Evolutionary conservation across 35 echinoderm and acorn worm genomes (phyloP).

Genomic region (Patiria miniata): DNA sequence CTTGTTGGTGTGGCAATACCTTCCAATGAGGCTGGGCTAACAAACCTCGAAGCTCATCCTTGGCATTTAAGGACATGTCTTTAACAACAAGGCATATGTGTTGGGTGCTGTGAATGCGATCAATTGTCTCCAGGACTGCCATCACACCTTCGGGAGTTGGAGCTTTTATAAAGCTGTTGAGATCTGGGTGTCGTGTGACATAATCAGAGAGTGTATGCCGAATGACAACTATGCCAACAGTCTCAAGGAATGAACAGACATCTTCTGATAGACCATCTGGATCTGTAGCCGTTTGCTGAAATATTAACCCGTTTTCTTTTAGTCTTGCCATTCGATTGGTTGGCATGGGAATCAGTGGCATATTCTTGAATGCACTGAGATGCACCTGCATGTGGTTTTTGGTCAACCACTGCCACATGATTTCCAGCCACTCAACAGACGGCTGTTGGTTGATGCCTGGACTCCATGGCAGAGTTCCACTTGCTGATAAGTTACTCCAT

Average conservation of each 20-base stretch:
- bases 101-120: not conserved
- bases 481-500: not conserved
- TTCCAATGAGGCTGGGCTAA: not conserved
- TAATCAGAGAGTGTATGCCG: not conserved
- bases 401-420: conserved; percentile 24
- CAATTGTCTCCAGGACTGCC: not conserved
- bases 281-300: not conserved
- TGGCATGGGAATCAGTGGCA: conserved; percentile 31
- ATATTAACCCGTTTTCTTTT: not conserved
- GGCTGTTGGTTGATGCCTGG: conserved; percentile 22
- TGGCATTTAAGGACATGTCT: not conserved
- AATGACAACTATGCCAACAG: conserved; percentile 11
- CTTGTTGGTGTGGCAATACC: not conserved
- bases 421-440: not conserved
- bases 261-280: not conserved
- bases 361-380: not conserved
- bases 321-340: not conserved
- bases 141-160: conserved; percentile 23
- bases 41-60: conserved; percentile 1
- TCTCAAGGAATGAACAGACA: conserved; percentile 29
- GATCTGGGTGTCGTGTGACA: not conserved
- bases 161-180: not conserved
- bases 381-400: not conserved
- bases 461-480: not conserved
- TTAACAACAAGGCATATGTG: not conserved